These are phyloP conservation scores for Gymnoscelis rufifasciata DNA, from an alignment of 2,888 invertebrate species.

Conservation along the genomic window DNA sequence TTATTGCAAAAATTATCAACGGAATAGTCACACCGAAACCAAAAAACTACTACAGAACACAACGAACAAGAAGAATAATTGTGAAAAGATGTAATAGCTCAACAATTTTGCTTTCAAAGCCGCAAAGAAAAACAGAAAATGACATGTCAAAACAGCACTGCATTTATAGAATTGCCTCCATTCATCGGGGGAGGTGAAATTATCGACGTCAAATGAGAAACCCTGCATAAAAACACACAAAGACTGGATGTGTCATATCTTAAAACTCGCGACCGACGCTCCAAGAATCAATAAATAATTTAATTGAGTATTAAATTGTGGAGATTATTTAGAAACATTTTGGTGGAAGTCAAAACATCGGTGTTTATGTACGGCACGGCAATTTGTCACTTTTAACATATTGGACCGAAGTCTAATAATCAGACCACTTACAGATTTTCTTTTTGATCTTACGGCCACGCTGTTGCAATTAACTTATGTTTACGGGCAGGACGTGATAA, in stretches of 20 bases:
- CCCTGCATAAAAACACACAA: slow-evolving; percentile 23
- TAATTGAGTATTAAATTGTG: slow-evolving; percentile 35
- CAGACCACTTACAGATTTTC: slow-evolving; percentile 31
- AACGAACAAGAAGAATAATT: slow-evolving; percentile 25
- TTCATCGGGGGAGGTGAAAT: slow-evolving; percentile 50
- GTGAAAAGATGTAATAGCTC: slow-evolving; percentile 28
- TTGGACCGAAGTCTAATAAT: slow-evolving; percentile 32
- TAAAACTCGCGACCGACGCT: too few relatives aligned
- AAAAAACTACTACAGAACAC: not conserved
- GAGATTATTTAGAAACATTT: slow-evolving; percentile 41
- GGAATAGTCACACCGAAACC: too few relatives aligned
- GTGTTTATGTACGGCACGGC: slow-evolving; percentile 34
- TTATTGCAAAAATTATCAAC: too few relatives aligned
- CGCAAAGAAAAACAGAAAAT: slow-evolving; percentile 44
- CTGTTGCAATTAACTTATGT: slow-evolving; percentile 28
- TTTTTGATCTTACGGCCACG: slow-evolving; percentile 36
- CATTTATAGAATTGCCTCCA: slow-evolving; percentile 59
- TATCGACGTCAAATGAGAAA: slow-evolving; percentile 60
- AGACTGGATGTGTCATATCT: slow-evolving; percentile 38
- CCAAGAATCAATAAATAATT: slow-evolving; percentile 38
- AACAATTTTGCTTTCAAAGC: slow-evolving; percentile 21
- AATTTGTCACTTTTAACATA: slow-evolving; percentile 45
- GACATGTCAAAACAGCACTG: slow-evolving; percentile 55
- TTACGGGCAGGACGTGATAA: slow-evolving; percentile 28
- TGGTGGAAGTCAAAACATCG: slow-evolving; percentile 43